Percentiles rank a stretch among this genome's conserved stretches.
phyloP scores from a whole-genome alignment of 2,888 invertebrate species.

The Gerris lacustris region DNA sequence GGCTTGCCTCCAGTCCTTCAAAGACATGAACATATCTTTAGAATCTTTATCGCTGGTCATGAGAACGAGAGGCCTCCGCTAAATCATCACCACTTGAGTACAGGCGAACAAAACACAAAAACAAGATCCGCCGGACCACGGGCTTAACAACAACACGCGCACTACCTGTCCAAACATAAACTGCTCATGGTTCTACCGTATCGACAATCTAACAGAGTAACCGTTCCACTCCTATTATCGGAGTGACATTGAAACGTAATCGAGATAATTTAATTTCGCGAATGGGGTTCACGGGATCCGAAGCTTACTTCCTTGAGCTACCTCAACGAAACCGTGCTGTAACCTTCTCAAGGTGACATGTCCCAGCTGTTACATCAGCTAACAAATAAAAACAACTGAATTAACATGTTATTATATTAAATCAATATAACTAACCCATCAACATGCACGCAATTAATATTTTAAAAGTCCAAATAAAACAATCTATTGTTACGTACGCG shows the following conservation, averaged over 20 bases:
- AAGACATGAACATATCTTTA: constrained; percentile 22
- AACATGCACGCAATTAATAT: too few relatives aligned
- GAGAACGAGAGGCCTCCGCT: not conserved
- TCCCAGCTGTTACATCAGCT: too few relatives aligned
- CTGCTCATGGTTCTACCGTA: not conserved
- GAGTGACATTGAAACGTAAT: constrained; percentile 1
- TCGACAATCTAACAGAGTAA: not conserved
- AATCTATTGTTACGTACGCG: too few relatives aligned
- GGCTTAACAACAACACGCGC: not conserved
- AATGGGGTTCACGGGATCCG: not conserved
- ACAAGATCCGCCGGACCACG: not conserved
- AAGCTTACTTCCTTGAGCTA: not conserved
- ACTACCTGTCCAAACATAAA: not conserved
- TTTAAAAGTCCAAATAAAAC: too few relatives aligned
- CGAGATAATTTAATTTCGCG: not conserved
- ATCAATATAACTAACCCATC: too few relatives aligned
- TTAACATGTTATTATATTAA: too few relatives aligned
- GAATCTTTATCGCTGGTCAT: constrained; percentile 3
- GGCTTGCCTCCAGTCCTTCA: constrained; percentile 79
- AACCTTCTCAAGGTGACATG: not conserved
- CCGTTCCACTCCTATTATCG: not conserved
- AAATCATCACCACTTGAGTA: not conserved
- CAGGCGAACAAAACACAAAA: not conserved
- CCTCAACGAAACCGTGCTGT: not conserved
- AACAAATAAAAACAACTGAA: too few relatives aligned